Evolutionary conservation across 2,797 vertebrate species (phyloP), one percentile per base, ranked within the genome.

Genomic region (Rhinichthys osculus): DNA sequence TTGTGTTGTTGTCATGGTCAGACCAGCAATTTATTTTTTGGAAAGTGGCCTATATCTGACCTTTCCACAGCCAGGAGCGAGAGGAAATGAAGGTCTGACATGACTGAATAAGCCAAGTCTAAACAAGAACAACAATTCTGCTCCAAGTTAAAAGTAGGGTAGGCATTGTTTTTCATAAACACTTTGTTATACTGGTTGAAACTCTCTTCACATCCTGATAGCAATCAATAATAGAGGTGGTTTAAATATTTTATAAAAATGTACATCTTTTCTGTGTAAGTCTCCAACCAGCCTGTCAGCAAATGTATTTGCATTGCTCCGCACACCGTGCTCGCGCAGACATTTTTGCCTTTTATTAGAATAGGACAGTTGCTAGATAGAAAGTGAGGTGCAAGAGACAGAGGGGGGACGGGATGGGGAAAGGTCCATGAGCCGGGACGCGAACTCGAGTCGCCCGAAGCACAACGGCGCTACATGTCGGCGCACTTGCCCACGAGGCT

Each of bases 1-100:
- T 47, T 21, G 2, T 47, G 70, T 1, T 71, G 54, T 42, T 54
- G 35, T 8, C 14, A 57, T 27, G 42, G 69, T 85, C 23, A 71
- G 40, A 72, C 69, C 35, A 81, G 40, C 19, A 30, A 50, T 78
- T 85, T 87, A 54, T 84, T 50, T 33, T 44, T 72, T 78, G 77
- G 82, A 64, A 73, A 38, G 42, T n/a, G 70, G 42, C 66, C 72
- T 78, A 13, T n/a, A 23, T 59, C 30, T 81, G 71, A 84, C 33
- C 64, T 78, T 78, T 85, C 27, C 67, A 83, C 3, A 73, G 67
- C 54, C 54, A 59, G 86, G 1, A 76, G 21, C 47, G 54, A 84
- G 40, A 71, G 10, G 40, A 33, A 13, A 38, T 4, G 14, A 11
- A 44, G 4, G 19, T 23, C 40, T 69, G 13, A n/a, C 38, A 73